Percentiles rank a stretch among this genome's conserved stretches.
Evolutionary conservation across 2,797 vertebrate species (phyloP).

Genomic region (Remorina albescens): DNA sequence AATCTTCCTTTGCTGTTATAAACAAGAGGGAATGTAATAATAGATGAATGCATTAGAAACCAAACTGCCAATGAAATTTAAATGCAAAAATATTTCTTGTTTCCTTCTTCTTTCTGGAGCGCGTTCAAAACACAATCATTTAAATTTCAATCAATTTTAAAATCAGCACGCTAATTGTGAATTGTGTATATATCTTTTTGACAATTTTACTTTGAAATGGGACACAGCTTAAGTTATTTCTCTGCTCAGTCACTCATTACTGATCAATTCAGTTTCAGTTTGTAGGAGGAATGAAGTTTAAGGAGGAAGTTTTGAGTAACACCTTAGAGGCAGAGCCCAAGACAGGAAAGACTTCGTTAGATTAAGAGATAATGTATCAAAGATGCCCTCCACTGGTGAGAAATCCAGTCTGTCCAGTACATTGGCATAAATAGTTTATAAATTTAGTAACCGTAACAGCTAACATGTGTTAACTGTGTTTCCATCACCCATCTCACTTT

Average conservation of each 20-base stretch:
- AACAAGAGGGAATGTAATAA: not conserved
- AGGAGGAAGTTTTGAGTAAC: not conserved
- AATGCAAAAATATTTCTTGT: too few relatives aligned
- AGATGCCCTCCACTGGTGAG: not conserved
- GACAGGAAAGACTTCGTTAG: not conserved
- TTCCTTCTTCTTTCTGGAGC: not conserved
- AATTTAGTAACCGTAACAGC: not conserved
- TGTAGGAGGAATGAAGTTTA: not conserved
- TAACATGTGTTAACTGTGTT: not conserved
- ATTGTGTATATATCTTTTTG: too few relatives aligned
- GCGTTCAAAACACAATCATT: not conserved
- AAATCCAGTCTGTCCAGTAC: not conserved
- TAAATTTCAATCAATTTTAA: not conserved
- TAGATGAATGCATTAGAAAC: not conserved
- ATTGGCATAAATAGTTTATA: not conserved
- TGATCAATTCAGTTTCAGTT: not conserved
- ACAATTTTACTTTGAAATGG: too few relatives aligned
- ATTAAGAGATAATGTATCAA: not conserved
- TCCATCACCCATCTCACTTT: slow-evolving; percentile 9
- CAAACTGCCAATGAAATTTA: not conserved
- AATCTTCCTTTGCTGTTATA: not conserved
- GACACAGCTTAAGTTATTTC: too few relatives aligned
- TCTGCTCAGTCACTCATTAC: too few relatives aligned
- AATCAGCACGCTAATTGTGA: too few relatives aligned
- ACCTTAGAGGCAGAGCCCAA: not conserved